Conservation (phyloP, 2,113 vertebrate genomes). For the Rhinichthys klamathensis region DNA sequence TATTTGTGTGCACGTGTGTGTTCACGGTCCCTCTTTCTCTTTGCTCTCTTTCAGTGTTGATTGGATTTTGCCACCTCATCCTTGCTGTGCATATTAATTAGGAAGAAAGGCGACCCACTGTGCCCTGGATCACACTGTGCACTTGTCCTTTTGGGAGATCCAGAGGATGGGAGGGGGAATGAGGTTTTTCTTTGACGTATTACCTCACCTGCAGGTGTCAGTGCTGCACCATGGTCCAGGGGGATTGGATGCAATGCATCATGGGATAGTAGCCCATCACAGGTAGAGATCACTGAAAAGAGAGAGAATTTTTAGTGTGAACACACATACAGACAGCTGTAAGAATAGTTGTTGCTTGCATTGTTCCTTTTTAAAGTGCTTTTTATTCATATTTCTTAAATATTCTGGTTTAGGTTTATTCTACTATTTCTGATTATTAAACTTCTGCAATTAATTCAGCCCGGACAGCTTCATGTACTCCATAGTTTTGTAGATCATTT, state of each 20-base stretch:
- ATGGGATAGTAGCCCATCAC: slow-evolving; percentile 61
- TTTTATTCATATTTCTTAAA: background rate
- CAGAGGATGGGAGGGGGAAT: slow-evolving; percentile 28
- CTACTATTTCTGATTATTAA: background rate
- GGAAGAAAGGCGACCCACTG: slow-evolving; percentile 48
- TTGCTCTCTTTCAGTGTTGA: slow-evolving; percentile 51
- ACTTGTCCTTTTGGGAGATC: slow-evolving; percentile 45
- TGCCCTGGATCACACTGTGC: slow-evolving; percentile 53
- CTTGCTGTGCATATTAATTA: slow-evolving; percentile 65
- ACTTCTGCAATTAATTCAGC: background rate
- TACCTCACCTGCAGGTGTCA: slow-evolving; percentile 78
- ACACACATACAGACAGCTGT: too few species aligned
- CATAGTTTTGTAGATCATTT: background rate
- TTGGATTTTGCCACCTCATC: slow-evolving; percentile 61
- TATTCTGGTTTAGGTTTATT: background rate
- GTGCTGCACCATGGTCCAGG: slow-evolving; percentile 71
- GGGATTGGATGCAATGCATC: slow-evolving; percentile 64
- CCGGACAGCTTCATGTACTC: background rate
- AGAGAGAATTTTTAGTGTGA: background rate
- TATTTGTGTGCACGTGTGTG: slow-evolving; percentile 32
- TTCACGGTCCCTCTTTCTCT: slow-evolving; percentile 31
- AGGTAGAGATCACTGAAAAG: slow-evolving; percentile 48
- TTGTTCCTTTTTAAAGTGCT: background rate
- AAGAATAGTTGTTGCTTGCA: background rate
- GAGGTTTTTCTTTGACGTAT: slow-evolving; percentile 43